Percentiles rank a stretch among this genome's conserved stretches.
Conservation (phyloP, 1,140 invertebrate species). For the Solen grandis region DNA sequence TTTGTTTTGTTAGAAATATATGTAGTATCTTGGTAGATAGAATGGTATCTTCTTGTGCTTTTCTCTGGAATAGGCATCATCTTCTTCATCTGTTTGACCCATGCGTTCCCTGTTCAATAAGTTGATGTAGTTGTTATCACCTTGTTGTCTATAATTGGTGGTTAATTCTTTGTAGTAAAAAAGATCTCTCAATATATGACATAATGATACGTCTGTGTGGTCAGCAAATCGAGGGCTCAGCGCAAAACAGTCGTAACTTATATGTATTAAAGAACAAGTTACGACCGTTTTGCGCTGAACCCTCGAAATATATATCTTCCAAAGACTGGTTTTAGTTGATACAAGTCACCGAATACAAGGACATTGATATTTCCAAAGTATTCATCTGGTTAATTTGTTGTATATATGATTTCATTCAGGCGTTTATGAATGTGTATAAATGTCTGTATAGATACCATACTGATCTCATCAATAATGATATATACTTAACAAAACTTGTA, state of each 20-base stretch:
- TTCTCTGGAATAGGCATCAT: neutral
- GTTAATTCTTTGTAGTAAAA: neutral
- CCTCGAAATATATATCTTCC: neutral
- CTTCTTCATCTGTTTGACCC: neutral
- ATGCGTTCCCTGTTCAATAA: neutral
- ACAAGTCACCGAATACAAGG: neutral
- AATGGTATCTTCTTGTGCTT: too few relatives aligned
- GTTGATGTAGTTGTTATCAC: neutral
- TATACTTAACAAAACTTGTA: too few relatives aligned
- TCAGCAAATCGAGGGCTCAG: too few relatives aligned
- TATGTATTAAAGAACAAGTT: too few relatives aligned
- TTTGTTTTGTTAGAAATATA: too few relatives aligned
- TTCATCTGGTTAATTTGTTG: neutral
- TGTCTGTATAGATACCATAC: conserved; percentile 3
- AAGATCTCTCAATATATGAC: neutral
- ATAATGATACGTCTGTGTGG: neutral
- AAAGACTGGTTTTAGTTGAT: conserved; percentile 10
- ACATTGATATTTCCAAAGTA: neutral
- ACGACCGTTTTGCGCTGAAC: too few relatives aligned
- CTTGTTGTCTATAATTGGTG: neutral
- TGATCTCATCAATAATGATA: conserved; percentile 4
- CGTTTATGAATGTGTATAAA: neutral
- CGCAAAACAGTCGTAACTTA: too few relatives aligned
- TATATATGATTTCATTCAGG: neutral
- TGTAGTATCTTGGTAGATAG: too few relatives aligned